Evolutionary conservation across 2,113 vertebrate genomes (phyloP).

Genomic region (Charadrius vociferus): DNA sequence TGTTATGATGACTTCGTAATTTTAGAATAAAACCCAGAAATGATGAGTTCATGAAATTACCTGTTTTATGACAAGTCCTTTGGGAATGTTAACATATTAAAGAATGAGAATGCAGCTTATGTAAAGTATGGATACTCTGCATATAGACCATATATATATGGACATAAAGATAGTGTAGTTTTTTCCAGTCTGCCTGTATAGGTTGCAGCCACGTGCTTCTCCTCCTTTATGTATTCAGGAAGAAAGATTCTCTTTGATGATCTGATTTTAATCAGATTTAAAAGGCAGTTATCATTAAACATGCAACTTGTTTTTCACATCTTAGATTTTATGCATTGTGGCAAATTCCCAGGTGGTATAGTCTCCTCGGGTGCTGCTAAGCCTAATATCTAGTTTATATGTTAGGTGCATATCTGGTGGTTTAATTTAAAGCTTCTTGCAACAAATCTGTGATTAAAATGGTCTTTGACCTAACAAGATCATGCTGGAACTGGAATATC

Average conservation of each 20-base stretch:
- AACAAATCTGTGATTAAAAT: background rate
- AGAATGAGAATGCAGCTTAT: background rate
- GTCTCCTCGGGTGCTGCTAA: background rate
- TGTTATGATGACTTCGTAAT: background rate
- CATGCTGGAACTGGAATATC: background rate
- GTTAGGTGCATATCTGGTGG: background rate
- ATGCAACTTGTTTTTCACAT: background rate
- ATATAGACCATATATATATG: background rate
- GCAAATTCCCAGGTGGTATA: background rate
- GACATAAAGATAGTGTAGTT: background rate
- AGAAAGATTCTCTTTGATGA: background rate
- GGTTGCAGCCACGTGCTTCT: background rate
- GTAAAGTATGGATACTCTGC: background rate
- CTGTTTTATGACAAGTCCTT: background rate
- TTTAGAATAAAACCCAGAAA: background rate
- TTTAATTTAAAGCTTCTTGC: background rate
- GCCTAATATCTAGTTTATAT: background rate
- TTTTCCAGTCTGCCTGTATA: background rate
- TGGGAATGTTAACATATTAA: background rate
- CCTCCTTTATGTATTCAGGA: background rate
- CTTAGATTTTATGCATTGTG: background rate
- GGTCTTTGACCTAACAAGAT: background rate
- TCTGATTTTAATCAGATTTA: background rate
- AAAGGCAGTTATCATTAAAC: background rate
- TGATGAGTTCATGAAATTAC: background rate